Conservation (phyloP, 2,113 vertebrate genomes). For the Blennius ocellaris region DNA sequence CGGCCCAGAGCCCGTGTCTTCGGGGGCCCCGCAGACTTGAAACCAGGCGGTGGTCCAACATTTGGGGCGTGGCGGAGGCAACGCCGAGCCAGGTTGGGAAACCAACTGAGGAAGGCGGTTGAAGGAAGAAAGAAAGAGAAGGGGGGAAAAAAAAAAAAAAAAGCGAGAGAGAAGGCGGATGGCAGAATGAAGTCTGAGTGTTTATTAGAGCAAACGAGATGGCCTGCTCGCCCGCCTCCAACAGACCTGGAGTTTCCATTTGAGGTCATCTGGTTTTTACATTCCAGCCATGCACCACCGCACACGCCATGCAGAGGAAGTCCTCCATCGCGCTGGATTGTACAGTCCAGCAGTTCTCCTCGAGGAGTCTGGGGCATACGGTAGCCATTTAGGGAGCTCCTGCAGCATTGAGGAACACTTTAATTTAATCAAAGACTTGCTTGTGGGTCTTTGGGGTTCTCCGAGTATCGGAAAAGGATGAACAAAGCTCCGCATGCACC, state of each 20-base stretch:
- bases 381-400: constrained; percentile 43
- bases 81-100: constrained; percentile 47
- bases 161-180: constrained; percentile 7
- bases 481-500: too few relatives aligned
- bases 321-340: constrained; percentile 42
- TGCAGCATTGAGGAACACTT: constrained; percentile 8
- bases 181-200: constrained; percentile 30
- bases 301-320: constrained; percentile 58
- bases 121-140: constrained; percentile 17
- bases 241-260: constrained; percentile 79
- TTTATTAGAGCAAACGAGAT: constrained; percentile 71
- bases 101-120: constrained; percentile 19
- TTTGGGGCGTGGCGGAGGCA: constrained; percentile 59
- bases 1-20: constrained; percentile 14
- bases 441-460: constrained; percentile 8
- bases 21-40: neutral
- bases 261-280: constrained; percentile 81
- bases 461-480: neutral
- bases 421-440: constrained; percentile 1
- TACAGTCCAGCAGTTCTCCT: constrained; percentile 24
- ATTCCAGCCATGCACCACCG: constrained; percentile 73
- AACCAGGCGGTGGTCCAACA: constrained; percentile 44
- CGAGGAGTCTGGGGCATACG: constrained; percentile 26
- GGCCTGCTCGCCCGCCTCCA: constrained; percentile 53
- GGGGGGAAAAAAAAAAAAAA: constrained; percentile 5